Evolutionary conservation across 2,888 invertebrate genomes (phyloP).

Genomic region (Gibbula magus): DNA sequence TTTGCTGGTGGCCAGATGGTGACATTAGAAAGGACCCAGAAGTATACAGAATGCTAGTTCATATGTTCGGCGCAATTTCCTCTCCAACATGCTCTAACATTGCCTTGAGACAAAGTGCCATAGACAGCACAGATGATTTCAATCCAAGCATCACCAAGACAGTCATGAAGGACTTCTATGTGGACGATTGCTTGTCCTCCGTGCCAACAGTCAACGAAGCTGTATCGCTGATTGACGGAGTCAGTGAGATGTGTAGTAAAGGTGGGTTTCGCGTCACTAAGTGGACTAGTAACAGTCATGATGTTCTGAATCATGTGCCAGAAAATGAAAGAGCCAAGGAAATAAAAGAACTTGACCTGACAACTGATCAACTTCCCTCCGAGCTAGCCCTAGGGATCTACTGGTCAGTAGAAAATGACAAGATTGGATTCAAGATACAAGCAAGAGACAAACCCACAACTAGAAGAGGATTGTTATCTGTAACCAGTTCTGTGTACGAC

Average conservation of each 20-base stretch:
- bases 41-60: background rate
- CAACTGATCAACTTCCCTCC: background rate
- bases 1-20: constrained; percentile 41
- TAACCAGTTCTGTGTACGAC: constrained; percentile 20
- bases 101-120: background rate
- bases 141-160: background rate
- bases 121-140: background rate
- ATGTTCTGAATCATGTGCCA: constrained; percentile 19
- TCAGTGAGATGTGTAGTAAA: constrained; percentile 11
- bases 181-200: constrained; percentile 38
- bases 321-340: constrained; percentile 13
- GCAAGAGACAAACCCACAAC: background rate
- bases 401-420: constrained; percentile 25
- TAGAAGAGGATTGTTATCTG: constrained; percentile 18
- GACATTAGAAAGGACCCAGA: background rate
- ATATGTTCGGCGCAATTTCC: background rate
- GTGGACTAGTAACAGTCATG: constrained; percentile 26
- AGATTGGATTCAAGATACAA: constrained; percentile 14
- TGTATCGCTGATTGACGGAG: background rate
- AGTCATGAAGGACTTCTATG: constrained; percentile 33
- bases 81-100: background rate
- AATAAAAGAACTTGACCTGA: background rate
- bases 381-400: constrained; percentile 27
- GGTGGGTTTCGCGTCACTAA: constrained; percentile 21
- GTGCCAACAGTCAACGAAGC: constrained; percentile 19